Evolutionary conservation across 2,797 vertebrate genomes (phyloP).

Genomic region (Sternarchorhynchus goeldii): DNA sequence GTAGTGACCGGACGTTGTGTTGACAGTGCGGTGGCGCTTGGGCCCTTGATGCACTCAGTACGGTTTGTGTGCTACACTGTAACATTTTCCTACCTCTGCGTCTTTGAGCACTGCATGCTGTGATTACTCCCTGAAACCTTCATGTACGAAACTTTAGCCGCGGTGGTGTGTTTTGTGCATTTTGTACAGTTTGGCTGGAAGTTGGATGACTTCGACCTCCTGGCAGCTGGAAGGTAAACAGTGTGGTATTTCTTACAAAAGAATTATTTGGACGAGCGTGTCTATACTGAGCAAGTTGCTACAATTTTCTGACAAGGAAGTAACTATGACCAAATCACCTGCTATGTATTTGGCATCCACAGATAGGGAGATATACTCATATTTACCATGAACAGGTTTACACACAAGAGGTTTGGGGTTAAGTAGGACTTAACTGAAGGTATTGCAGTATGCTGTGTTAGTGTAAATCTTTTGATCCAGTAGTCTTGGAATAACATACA

Average conservation of each 20-base stretch:
- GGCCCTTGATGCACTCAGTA: constrained; percentile 85
- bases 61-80: background rate
- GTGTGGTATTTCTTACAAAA: background rate
- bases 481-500: too few relatives aligned
- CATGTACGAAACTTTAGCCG: background rate
- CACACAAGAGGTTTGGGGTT: too few relatives aligned
- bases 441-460: too few relatives aligned
- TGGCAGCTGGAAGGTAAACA: constrained; percentile 85
- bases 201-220: constrained; percentile 79
- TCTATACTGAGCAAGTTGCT: background rate
- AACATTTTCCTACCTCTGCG: background rate
- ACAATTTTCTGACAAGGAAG: background rate
- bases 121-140: background rate
- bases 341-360: too few relatives aligned
- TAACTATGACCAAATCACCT: too few relatives aligned
- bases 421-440: too few relatives aligned
- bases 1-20: constrained; percentile 84
- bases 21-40: constrained; percentile 84
- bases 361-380: too few relatives aligned
- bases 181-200: constrained; percentile 83
- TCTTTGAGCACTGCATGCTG: too few relatives aligned
- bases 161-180: constrained; percentile 32
- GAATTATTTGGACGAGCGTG: background rate
- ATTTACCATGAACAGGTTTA: too few relatives aligned
- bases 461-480: too few relatives aligned